Evolutionary conservation across 2,797 vertebrate genomes (phyloP), one percentile per base, ranked within the genome.

Genomic region (Phoxinus dragarum): DNA sequence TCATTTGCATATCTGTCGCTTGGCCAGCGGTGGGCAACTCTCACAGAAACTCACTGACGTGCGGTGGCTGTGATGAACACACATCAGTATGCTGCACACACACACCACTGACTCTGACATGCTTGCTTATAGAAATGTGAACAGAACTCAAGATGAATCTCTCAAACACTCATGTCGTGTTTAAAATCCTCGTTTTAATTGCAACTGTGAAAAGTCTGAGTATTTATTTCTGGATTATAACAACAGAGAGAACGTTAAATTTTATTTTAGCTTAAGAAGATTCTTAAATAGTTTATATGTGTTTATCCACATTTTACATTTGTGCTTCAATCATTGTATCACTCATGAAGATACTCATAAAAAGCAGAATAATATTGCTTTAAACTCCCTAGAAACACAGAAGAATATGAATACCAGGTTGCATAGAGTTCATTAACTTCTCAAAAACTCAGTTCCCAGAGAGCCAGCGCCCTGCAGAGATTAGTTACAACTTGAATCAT

Each of bases 1-100:
- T 76, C 17, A 38, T 76, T 36, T 76, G 49, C 74, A 76, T 76
- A 38, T 76, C 49, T 38, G 49, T 76, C 6, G 7, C 49, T 36
- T 56, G 2, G 34, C 73, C 49, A 75, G 31, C 17, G 47, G 31
- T 36, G 16, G 40, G 23, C 69, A 27, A 44, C 40, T 27, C 69
- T 74, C 47, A 52, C 5, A 76, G 31, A 56, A 56, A 56, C 49
- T 54, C 17, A 36, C 12, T 54, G 73, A 14, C 5, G 17, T 54
- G 27, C 19, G 3, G 10, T 54, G 73, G 74, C 73, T 75, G 47
- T 36, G 49, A 75, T 54, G 49, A 75, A 75, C 19, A 12, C 31
- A 14, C 4, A 76, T 76, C 74, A 76, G 74, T 76, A 56, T 36
- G 34, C 49, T 49, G 47, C 14, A 49, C 34, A 56, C 42, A 49